Evolutionary conservation across 2,888 invertebrate species (phyloP).

Genomic region (Chrysolina haemoptera): DNA sequence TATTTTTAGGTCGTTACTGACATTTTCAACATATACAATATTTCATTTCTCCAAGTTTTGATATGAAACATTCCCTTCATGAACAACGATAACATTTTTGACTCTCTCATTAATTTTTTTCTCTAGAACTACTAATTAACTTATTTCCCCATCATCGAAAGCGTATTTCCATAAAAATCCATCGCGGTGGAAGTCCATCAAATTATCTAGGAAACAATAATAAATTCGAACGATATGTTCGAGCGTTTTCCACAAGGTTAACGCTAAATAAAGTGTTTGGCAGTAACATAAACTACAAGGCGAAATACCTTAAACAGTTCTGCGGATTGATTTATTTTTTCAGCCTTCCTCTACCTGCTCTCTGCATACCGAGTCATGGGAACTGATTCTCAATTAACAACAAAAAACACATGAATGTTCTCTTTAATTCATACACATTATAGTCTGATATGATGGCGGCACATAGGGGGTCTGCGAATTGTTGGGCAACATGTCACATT

Average conservation of each 20-base stretch:
- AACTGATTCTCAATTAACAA: conserved; percentile 59
- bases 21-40: too few relatives aligned
- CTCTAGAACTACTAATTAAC: too few relatives aligned
- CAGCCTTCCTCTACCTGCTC: conserved; percentile 54
- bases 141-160: too few relatives aligned
- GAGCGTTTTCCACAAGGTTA: conserved; percentile 46
- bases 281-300: conserved; percentile 53
- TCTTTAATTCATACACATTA: conserved; percentile 46
- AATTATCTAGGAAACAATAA: conserved; percentile 18
- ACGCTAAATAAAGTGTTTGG: conserved; percentile 48
- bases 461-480: not conserved
- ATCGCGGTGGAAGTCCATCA: not conserved
- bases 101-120: too few relatives aligned
- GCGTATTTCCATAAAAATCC: conserved; percentile 9
- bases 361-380: conserved; percentile 61
- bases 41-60: too few relatives aligned
- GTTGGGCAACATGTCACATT: not conserved
- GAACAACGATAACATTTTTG: too few relatives aligned
- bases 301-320: conserved; percentile 57
- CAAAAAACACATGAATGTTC: conserved; percentile 46
- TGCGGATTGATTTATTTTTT: conserved; percentile 57
- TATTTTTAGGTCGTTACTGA: too few relatives aligned
- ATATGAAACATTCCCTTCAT: too few relatives aligned
- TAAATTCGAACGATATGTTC: conserved; percentile 39
- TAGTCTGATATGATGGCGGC: conserved; percentile 33